These are phyloP conservation scores for Hoplodrina ambigua DNA, from an alignment of 2,888 invertebrate species.

Conservation along the genomic window DNA sequence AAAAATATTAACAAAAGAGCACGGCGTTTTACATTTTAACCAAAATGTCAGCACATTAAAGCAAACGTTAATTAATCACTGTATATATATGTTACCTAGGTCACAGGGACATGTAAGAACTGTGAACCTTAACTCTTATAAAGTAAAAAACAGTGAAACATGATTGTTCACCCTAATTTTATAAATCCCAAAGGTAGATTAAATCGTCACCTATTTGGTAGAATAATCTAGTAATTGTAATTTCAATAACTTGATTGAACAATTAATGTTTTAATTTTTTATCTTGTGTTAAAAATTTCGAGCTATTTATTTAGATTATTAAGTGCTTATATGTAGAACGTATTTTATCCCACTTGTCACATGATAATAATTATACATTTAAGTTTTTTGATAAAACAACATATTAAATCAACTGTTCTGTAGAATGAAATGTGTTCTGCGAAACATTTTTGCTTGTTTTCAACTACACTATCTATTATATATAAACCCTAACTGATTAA, in stretches of 20 bases:
- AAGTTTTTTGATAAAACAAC: constrained; percentile 39
- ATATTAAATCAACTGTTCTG: constrained; percentile 45
- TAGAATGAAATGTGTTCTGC: constrained; percentile 41
- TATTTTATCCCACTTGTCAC: constrained; percentile 53
- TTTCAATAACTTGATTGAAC: constrained; percentile 62
- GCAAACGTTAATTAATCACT: constrained; percentile 79
- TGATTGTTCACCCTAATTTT: constrained; percentile 68
- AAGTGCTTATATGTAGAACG: constrained; percentile 44
- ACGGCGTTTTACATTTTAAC: constrained; percentile 84
- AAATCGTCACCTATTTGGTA: constrained; percentile 75
- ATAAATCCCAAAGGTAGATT: constrained; percentile 68
- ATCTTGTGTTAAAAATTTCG: constrained; percentile 21
- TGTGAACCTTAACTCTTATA: constrained; percentile 68
- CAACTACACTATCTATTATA: constrained; percentile 58
- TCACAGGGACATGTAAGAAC: constrained; percentile 67
- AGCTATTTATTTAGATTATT: constrained; percentile 38
- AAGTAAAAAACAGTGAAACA: constrained; percentile 66
- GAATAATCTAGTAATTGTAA: constrained; percentile 71
- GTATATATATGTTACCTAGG: constrained; percentile 73
- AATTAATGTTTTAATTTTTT: constrained; percentile 35
- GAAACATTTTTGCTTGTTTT: constrained; percentile 46
- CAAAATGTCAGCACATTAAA: constrained; percentile 83
- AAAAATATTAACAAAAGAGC: constrained; percentile 85
- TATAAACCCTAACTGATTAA: constrained; percentile 66
- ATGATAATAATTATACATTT: constrained; percentile 45